These are phyloP conservation scores for Scyliorhinus canicula DNA, from an alignment of 2,797 vertebrate genomes.

Conservation along the genomic window DNA sequence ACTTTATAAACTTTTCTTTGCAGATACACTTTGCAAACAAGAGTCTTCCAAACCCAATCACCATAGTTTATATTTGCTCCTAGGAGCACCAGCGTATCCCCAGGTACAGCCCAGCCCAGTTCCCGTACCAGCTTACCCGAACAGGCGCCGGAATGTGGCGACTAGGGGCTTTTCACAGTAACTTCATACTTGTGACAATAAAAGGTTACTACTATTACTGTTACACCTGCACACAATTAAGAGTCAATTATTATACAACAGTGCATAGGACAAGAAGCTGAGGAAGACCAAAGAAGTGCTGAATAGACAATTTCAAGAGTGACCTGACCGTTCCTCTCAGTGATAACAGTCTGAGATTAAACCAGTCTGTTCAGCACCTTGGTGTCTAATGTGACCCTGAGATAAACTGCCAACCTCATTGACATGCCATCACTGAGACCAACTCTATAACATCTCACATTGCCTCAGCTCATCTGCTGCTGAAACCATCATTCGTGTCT, in stretches of 20 bases:
- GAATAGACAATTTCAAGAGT: neutral
- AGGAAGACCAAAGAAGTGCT: neutral
- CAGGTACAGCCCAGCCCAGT: neutral
- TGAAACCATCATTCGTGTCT: neutral
- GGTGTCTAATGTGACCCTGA: neutral
- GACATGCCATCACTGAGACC: neutral
- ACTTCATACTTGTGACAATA: no score
- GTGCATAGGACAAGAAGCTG: neutral
- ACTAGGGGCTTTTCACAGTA: no score
- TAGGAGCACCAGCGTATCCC: neutral
- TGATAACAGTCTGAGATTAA: neutral
- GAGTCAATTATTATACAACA: neutral
- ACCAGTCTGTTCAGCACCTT: no score
- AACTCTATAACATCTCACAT: neutral
- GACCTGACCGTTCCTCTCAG: neutral
- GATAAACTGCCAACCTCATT: neutral
- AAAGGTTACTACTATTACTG: no score
- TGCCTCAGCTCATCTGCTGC: neutral
- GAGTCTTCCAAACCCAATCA: neutral
- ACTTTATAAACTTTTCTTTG: neutral
- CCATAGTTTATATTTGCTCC: neutral
- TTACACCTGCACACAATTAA: neutral
- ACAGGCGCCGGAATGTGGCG: no score
- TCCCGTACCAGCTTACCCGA: no score
- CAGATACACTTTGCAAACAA: neutral